Base-by-base conservation (phyloP, 30 jellyfish, hydroid and myxozoan species). In the Clytia hemisphaerica region DNA sequence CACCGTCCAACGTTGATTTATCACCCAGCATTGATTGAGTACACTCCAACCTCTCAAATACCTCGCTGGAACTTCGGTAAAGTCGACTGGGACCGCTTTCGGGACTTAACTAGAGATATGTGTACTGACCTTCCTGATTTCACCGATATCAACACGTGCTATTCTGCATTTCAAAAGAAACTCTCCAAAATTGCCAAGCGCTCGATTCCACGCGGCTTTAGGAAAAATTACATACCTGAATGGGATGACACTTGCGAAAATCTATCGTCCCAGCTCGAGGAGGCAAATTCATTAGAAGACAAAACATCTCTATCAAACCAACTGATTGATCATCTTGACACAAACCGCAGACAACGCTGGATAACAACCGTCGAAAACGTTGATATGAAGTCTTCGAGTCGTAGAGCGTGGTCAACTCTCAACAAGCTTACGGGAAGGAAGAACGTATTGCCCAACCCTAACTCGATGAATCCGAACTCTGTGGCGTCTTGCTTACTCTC, bases 11-110 rank as follows among this genome's bases (percentile, higher is more conserved):
- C 66, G 35, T 7, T 51, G 12, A 51, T 51, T 7, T 21, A n/a
- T n/a, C 66, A 51, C 35, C 66, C 66, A 7, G 66, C 66, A 9
- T 9, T 51, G 37, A 51, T 51, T 21, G 66, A 51, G 21, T n/a
- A 14, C 29, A 51, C 66, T 51, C 66, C 66, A 51, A 51, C 66
- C 12, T 7, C 66, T 7, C 66, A 10, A 9, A n/a, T 51, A 7
- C 35, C 35, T 14, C 24, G 66, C 9, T 51, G 66, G 66, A 51
- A 51, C 35, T 51, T 51, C 21, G 21, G 21, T 26, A 51, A 51
- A 51, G 53, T n/a, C 15, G n/a, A 42, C n/a, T 42, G 53, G 53
- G 12, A 12, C 53, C 12, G n/a, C n/a, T 42, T 42, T n/a, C 12
- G n/a, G n/a, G 53, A 42, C 12, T 12, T n/a, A 10, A 59, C 73